Conservation (phyloP, 1,140 invertebrate species). For the Hylaeus volcanicus region DNA sequence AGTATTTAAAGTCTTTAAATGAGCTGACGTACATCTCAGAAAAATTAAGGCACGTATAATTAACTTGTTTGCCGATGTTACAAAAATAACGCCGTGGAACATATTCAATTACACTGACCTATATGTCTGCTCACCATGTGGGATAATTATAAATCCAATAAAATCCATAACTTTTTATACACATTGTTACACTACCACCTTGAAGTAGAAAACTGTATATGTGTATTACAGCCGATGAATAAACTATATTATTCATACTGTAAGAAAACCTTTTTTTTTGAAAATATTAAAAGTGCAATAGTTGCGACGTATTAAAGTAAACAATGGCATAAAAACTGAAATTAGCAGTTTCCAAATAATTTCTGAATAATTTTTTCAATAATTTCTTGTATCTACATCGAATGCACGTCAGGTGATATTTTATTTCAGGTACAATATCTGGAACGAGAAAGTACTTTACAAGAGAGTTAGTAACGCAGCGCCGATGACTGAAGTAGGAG, state of each 20-base stretch:
- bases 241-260: not conserved
- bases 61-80: slow-evolving; percentile 4
- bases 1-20: too few species aligned
- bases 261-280: too few species aligned
- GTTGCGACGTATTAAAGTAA: too few species aligned
- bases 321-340: too few species aligned
- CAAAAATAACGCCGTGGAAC: slow-evolving; percentile 21
- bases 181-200: too few species aligned
- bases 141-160: slow-evolving; percentile 15
- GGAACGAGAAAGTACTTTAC: not conserved
- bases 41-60: slow-evolving; percentile 30
- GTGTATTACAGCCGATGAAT: not conserved
- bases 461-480: not conserved
- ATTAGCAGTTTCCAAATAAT: too few species aligned
- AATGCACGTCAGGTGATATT: not conserved
- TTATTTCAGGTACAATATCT: slow-evolving; percentile 26
- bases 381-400: not conserved
- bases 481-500: not conserved
- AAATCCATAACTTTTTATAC: slow-evolving; percentile 12
- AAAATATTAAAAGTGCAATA: too few species aligned
- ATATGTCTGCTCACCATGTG: not conserved
- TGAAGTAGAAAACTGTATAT: not conserved
- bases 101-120: not conserved
- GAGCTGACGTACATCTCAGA: not conserved
- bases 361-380: too few species aligned